Evolutionary conservation across 2,113 vertebrate genomes (phyloP).

Genomic region (Aix galericulata): DNA sequence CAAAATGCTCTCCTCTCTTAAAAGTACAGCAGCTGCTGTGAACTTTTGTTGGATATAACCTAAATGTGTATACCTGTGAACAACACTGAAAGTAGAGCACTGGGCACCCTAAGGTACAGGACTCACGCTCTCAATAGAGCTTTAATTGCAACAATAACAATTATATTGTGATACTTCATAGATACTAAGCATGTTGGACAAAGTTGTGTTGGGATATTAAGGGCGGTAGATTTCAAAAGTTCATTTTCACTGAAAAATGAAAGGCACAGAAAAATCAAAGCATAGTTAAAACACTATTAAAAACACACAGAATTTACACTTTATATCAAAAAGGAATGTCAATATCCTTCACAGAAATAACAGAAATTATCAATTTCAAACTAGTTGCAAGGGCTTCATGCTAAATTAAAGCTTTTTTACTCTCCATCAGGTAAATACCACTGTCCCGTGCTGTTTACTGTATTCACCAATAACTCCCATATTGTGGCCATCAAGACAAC

Average conservation of each 20-base stretch:
- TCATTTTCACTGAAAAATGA: not conserved
- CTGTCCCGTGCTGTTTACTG: slow-evolving; percentile 92
- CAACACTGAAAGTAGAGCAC: not conserved
- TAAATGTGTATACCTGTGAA: not conserved
- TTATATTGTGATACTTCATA: not conserved
- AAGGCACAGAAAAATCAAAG: not conserved
- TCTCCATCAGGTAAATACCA: slow-evolving; percentile 88
- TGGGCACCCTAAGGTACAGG: rapidly evolving
- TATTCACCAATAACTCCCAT: slow-evolving; percentile 97
- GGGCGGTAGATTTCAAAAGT: not conserved
- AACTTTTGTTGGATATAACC: not conserved
- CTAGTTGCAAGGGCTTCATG: not conserved
- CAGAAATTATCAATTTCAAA: not conserved
- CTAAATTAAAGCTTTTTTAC: not conserved
- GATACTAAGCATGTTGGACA: not conserved
- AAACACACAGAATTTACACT: not conserved
- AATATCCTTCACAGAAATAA: not conserved
- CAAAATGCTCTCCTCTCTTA: slow-evolving; percentile 5
- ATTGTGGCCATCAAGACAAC: slow-evolving; percentile 92
- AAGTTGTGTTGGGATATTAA: not conserved
- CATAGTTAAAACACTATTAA: not conserved
- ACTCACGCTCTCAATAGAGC: not conserved
- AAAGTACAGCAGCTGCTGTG: not conserved
- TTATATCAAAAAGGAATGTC: not conserved
- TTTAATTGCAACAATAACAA: not conserved